Evolutionary conservation across 2,113 vertebrate species (phyloP).

Genomic region (Rhombomys opimus): DNA sequence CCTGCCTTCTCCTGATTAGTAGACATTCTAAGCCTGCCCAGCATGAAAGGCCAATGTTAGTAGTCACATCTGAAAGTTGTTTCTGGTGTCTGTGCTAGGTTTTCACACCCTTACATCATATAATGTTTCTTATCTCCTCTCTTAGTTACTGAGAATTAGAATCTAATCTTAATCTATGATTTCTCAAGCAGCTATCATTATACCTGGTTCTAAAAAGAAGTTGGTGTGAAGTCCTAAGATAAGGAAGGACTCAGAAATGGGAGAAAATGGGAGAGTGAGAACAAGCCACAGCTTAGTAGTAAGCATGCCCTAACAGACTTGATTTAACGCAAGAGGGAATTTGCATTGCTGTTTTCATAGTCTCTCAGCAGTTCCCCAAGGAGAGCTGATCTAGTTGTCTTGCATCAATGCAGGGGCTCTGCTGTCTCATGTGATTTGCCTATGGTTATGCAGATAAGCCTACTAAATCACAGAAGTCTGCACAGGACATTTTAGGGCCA

Average conservation of each 20-base stretch:
- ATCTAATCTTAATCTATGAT: not conserved
- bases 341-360: not conserved
- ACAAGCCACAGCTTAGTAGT: not conserved
- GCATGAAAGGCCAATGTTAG: slow-evolving; percentile 9
- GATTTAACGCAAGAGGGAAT: not conserved
- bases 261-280: not conserved
- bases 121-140: slow-evolving; percentile 5
- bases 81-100: not conserved
- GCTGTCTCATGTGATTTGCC: not conserved
- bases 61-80: not conserved
- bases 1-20: not conserved
- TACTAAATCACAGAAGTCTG: not conserved
- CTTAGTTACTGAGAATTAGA: slow-evolving; percentile 22
- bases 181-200: not conserved
- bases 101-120: not conserved
- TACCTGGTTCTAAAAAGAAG: not conserved
- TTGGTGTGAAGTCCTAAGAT: slow-evolving; percentile 5
- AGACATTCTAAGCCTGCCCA: not conserved
- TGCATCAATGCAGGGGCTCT: not conserved
- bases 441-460: not conserved
- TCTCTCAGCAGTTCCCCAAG: not conserved
- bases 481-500: not conserved
- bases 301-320: not conserved
- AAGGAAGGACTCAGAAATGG: slow-evolving; percentile 12
- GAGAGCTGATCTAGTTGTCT: not conserved